phyloP scores from a whole-genome alignment of 2,797 vertebrate genomes.

The Psittacula echo region DNA sequence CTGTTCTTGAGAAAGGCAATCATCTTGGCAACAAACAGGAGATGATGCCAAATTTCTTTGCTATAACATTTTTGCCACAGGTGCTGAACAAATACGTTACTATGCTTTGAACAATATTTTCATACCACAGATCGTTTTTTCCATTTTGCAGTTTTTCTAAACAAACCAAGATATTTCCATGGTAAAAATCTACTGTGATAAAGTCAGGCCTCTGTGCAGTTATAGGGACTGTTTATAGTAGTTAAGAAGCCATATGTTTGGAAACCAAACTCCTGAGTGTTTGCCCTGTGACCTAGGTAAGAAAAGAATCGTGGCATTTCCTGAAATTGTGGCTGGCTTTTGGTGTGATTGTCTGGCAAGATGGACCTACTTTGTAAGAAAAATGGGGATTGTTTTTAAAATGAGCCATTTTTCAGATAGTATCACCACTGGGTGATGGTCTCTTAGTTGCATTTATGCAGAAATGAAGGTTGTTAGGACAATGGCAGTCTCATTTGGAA shows the following conservation, averaged over 20 bases:
- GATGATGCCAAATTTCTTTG: neutral
- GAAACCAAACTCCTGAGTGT: neutral
- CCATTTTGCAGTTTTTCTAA: neutral
- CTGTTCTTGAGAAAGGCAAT: neutral
- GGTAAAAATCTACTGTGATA: neutral
- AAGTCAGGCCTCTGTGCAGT: neutral
- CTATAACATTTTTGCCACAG: neutral
- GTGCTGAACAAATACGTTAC: neutral
- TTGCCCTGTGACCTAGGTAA: neutral
- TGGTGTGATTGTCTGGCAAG: neutral
- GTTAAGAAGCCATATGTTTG: fast-evolving
- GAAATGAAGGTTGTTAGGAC: neutral
- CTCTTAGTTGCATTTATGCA: neutral
- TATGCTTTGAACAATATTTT: neutral
- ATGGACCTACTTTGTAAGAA: neutral
- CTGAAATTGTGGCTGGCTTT: neutral
- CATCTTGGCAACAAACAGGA: neutral
- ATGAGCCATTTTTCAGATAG: neutral
- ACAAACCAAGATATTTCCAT: neutral
- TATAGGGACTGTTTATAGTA: neutral
- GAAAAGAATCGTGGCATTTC: neutral
- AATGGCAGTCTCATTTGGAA: neutral
- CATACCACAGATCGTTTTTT: neutral
- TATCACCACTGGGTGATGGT: neutral
- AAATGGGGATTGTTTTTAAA: neutral